phyloP scores from a whole-genome alignment of 2,113 vertebrate species.

The Pseudonaja textilis region DNA sequence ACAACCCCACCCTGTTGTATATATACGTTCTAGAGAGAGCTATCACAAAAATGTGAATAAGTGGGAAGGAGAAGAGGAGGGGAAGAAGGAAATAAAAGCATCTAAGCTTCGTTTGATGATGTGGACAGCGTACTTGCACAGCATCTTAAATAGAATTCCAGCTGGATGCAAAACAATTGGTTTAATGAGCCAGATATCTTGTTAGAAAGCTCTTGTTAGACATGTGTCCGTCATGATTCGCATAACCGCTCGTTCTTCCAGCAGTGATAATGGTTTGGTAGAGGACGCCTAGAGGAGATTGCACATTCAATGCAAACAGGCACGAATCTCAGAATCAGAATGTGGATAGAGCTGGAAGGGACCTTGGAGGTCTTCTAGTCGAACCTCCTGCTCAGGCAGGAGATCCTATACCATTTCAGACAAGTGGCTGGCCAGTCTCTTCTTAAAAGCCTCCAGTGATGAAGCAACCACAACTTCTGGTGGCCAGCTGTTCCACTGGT shows the following conservation, averaged over 20 bases:
- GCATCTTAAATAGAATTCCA: slow-evolving; percentile 9
- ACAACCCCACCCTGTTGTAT: background rate
- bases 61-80: background rate
- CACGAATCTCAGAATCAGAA: background rate
- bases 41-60: background rate
- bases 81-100: background rate
- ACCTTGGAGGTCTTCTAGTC: background rate
- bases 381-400: background rate
- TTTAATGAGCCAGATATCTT: slow-evolving; percentile 31
- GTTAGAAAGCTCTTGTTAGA: background rate
- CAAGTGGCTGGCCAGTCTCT: no score
- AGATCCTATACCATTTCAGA: no score
- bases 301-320: background rate
- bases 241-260: slow-evolving; percentile 14
- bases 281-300: slow-evolving; percentile 6
- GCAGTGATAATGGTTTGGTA: slow-evolving; percentile 19
- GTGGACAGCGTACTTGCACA: background rate
- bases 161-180: background rate
- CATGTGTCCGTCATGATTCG: background rate
- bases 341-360: background rate
- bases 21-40: background rate
- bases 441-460: no score
- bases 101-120: background rate
- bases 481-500: no score
- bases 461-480: no score